These are phyloP conservation scores for Sardina pilchardus DNA, from an alignment of 2,113 vertebrate species.

Conservation along the genomic window DNA sequence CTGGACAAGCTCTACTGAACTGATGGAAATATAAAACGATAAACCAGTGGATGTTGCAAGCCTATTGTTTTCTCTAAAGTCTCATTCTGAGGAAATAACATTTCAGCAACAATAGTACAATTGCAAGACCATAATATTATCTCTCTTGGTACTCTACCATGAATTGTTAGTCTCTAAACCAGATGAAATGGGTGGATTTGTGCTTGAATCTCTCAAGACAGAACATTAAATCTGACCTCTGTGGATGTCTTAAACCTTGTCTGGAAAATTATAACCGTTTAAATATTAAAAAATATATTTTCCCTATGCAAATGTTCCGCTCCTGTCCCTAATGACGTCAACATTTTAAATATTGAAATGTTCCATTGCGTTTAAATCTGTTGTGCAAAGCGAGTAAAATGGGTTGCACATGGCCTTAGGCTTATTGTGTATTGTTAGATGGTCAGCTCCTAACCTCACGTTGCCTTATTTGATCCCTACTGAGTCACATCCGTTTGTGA, in stretches of 20 bases:
- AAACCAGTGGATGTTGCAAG: background rate
- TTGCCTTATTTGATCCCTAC: background rate
- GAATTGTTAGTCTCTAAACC: background rate
- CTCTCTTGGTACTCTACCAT: background rate
- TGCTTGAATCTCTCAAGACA: background rate
- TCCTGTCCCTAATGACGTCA: background rate
- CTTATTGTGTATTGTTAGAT: background rate
- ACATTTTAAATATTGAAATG: background rate
- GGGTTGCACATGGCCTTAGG: background rate
- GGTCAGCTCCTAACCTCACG: background rate
- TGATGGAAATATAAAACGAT: background rate
- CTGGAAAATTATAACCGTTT: too few species aligned
- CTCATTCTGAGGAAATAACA: background rate
- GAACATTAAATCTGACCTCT: conserved; percentile 2
- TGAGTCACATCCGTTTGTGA: conserved; percentile 5
- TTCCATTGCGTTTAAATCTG: background rate
- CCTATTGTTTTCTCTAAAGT: background rate
- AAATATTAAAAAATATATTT: background rate
- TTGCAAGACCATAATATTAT: background rate
- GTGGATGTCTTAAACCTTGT: background rate
- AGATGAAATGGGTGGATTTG: background rate
- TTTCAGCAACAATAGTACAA: background rate
- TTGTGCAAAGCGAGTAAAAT: background rate
- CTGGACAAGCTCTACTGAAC: background rate
- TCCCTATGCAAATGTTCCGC: background rate